A percentile compares a stretch with the other conserved stretches of the same genome.
phyloP scores from a whole-genome alignment of 2,888 invertebrate species.

The Matsumyia berberina region DNA sequence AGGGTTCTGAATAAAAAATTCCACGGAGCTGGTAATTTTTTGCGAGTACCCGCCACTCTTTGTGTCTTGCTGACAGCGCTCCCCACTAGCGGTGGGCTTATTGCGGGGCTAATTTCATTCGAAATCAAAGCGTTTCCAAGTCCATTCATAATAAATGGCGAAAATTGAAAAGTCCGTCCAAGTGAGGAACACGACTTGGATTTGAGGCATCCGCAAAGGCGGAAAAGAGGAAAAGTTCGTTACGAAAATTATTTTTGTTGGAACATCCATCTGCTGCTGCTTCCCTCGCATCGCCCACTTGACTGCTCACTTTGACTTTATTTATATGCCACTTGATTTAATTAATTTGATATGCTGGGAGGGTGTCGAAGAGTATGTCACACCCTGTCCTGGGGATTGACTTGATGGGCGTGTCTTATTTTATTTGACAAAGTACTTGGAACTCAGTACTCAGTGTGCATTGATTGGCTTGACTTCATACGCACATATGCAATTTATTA shows the following conservation, averaged over 20 bases:
- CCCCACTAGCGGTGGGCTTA: not conserved
- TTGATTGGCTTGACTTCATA: not conserved
- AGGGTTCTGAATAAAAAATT: constrained; percentile 9
- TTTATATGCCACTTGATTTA: constrained; percentile 35
- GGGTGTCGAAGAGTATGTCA: not conserved
- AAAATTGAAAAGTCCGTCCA: constrained; percentile 29
- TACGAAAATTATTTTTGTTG: constrained; percentile 25
- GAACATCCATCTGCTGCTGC: not conserved
- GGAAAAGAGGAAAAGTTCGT: constrained; percentile 5
- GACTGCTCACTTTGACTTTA: constrained; percentile 17
- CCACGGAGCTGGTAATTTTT: not conserved
- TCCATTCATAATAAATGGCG: constrained; percentile 29
- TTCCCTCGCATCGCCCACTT: not conserved
- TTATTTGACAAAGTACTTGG: constrained; percentile 22
- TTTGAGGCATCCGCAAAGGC: not conserved
- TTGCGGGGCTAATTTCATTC: constrained; percentile 39
- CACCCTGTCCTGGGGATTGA: not conserved
- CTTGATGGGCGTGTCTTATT: not conserved
- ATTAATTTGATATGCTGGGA: constrained; percentile 26
- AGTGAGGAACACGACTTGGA: constrained; percentile 5
- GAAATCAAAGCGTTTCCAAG: constrained; percentile 23
- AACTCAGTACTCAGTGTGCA: not conserved
- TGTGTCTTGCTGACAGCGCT: too few relatives aligned
- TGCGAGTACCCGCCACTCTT: not conserved
- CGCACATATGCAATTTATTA: too few relatives aligned